Percentiles rank a stretch among this genome's conserved stretches.
Evolutionary conservation across 1,140 invertebrate genomes (phyloP).

Genomic region (Dinoponera quadriceps): DNA sequence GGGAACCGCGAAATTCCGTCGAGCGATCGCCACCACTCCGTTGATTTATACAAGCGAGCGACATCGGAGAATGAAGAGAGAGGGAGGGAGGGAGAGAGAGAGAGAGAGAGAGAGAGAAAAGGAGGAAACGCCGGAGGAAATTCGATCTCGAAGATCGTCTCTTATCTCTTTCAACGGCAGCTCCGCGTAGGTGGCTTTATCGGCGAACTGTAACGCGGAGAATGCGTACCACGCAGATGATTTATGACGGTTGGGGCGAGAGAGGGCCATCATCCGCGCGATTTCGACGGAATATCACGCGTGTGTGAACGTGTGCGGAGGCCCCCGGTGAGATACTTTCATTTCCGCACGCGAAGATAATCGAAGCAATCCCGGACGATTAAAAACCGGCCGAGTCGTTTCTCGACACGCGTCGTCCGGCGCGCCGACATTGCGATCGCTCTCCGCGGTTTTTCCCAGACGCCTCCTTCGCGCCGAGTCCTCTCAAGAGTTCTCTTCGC

Average conservation of each 20-base stretch:
- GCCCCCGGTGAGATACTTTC: neutral
- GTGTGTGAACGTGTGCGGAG: neutral
- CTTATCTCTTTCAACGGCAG: slow-evolving; percentile 34
- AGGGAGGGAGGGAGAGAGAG: too few relatives aligned
- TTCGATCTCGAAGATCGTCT: slow-evolving; percentile 41
- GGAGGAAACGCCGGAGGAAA: slow-evolving; percentile 33
- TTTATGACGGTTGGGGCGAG: slow-evolving; percentile 31
- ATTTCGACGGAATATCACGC: slow-evolving; percentile 1
- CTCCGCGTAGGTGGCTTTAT: slow-evolving; percentile 20
- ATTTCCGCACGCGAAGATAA: neutral
- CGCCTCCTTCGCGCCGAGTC: neutral
- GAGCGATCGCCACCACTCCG: too few relatives aligned
- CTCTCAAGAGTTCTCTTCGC: slow-evolving; percentile 35
- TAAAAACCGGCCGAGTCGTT: neutral
- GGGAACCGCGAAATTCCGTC: too few relatives aligned
- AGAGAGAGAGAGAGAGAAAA: too few relatives aligned
- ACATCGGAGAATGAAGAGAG: too few relatives aligned
- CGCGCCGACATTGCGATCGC: neutral
- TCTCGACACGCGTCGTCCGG: slow-evolving; percentile 4
- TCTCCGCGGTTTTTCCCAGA: neutral
- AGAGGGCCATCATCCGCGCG: slow-evolving; percentile 28
- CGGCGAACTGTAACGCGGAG: slow-evolving; percentile 17
- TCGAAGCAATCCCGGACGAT: slow-evolving; percentile 8
- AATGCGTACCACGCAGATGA: slow-evolving; percentile 32
- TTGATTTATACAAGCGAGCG: too few relatives aligned